Percentiles rank a stretch among this genome's conserved stretches.
These are phyloP conservation scores for Circaetus gallicus DNA, from an alignment of 2,113 vertebrate genomes.

Conservation along the genomic window DNA sequence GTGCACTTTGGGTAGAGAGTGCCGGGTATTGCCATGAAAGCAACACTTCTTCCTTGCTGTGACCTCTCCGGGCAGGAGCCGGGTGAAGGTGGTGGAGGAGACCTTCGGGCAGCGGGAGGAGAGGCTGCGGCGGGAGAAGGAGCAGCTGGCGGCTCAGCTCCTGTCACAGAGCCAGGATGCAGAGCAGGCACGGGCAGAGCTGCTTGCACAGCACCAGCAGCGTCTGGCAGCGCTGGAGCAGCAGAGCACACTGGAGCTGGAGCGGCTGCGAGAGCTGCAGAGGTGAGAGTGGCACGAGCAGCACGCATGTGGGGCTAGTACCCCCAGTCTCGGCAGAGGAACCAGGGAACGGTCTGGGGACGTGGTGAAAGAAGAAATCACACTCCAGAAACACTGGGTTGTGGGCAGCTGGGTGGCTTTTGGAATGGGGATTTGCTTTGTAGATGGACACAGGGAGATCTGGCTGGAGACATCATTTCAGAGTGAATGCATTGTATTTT, in stretches of 20 bases:
- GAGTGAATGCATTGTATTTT: neutral
- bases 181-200: constrained; percentile 74
- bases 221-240: constrained; percentile 72
- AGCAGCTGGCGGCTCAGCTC: constrained; percentile 75
- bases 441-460: neutral
- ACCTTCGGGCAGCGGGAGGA: constrained; percentile 72
- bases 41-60: neutral
- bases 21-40: neutral
- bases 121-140: constrained; percentile 71
- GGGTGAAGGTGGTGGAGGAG: constrained; percentile 80
- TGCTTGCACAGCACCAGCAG: constrained; percentile 80
- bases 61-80: constrained; percentile 60
- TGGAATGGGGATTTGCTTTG: neutral
- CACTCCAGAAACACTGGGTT: neutral
- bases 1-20: neutral
- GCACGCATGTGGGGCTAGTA: no score
- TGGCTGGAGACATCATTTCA: neutral
- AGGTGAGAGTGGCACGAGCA: constrained; percentile 50
- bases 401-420: neutral
- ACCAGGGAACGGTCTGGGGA: neutral
- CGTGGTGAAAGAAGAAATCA: neutral
- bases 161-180: constrained; percentile 36
- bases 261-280: constrained; percentile 83
- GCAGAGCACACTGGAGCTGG: constrained; percentile 80
- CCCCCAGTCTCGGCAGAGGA: neutral